Evolutionary conservation across 2,113 vertebrate genomes (phyloP), one percentile per base, ranked within the genome.

Genomic region (Paedocypris sp.): DNA sequence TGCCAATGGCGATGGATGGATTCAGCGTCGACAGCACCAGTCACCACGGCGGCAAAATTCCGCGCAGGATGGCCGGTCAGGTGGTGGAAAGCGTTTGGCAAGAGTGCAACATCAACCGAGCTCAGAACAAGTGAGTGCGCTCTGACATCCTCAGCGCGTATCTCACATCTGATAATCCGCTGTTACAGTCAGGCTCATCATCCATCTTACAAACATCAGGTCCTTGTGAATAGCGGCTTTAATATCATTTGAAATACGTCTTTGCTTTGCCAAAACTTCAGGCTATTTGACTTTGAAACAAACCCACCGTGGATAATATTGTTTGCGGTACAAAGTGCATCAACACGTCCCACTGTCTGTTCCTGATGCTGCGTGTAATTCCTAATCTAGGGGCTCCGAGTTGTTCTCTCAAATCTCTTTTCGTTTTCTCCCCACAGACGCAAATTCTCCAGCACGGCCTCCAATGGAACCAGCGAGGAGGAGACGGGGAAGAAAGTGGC

Each of bases 61-160:
- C 94, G 36, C 88, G 89, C 29, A 89, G 89, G 68, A 72, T 95
- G 48, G 89, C 94, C 72, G 90, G 86, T 75, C 94, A 94, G 46
- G 90, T 92, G 79, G 91, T 94, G 75, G 93, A 97, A 78, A 84
- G 85, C 71, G 93, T 98, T 54, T 98, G 93, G 93, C 94, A 97
- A 79, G 94, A 98, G 84, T 98, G 92, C 85, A 97, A 92, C 83
- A 89, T 93, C 85, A 95, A 93, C 83, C 87, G 90, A 87, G 86
- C 89, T 41, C 91, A 89, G 84, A 94, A 94, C 85, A 98, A 97
- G 94, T 98, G 82, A 0, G 92, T 70, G 16, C 23, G 12, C 6
- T 43, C 16, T 19, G n/a, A 2, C 1, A 31, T 29, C 26, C 9
- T 26, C 62, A 26, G 26, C n/a, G 9, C 11, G 26, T 23, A 35